phyloP scores from a whole-genome alignment of 2,888 invertebrate species.

The Acanthosepion pharaonis region DNA sequence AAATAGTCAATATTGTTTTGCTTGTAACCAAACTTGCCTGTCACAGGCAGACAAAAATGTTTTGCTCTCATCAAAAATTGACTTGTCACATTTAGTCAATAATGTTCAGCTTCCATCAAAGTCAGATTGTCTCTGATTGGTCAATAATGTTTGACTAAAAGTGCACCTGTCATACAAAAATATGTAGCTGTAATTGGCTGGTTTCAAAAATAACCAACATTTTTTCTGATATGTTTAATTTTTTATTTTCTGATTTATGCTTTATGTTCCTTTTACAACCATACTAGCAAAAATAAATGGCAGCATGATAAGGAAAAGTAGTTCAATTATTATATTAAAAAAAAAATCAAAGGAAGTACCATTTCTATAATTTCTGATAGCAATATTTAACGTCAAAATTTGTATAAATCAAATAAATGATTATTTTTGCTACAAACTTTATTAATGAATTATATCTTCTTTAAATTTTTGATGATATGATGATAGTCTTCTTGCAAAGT shows the following conservation, averaged over 20 bases:
- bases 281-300: no score
- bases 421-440: no score
- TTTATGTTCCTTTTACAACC: not conserved
- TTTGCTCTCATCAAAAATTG: not conserved
- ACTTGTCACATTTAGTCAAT: not conserved
- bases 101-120: constrained; percentile 15
- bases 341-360: not conserved
- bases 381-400: not conserved
- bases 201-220: not conserved
- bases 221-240: not conserved
- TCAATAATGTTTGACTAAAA: not conserved
- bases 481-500: no score
- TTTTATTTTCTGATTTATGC: not conserved
- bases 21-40: not conserved
- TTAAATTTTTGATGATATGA: no score
- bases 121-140: not conserved
- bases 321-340: not conserved
- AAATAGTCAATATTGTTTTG: not conserved
- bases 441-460: no score
- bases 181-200: not conserved
- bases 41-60: not conserved
- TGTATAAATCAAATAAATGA: no score
- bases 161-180: not conserved
- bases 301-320: not conserved
- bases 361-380: not conserved